Base-by-base conservation (phyloP, 1,140 invertebrate species). In the Andricus grossulariae region DNA sequence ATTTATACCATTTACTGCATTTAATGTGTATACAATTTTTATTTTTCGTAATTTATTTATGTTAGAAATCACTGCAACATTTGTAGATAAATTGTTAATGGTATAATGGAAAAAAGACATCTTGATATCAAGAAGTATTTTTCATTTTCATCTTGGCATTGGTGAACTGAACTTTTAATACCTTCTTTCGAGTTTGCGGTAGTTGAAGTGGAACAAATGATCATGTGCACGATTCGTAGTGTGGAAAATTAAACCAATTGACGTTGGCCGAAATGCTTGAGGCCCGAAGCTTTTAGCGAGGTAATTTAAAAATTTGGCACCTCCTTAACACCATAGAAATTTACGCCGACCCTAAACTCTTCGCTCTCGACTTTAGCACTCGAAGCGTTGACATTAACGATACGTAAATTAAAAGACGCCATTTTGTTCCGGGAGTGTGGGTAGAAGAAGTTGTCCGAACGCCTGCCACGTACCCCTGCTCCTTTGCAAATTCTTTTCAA, bases 321-420 rank as follows among this genome's bases (percentile, higher is more conserved):
- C 75, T 82, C 77, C 75, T 82, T 77, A 82, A 82, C 78, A 70
- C 75, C 52, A 52, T 50, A 15, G 71, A 80, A 80, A 82, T 82
- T 82, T 82, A 82, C 75, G 74, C 54, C 78, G 73, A 76, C 78
- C 50, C 72, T 79, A 79, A 79, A 79, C 78, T 60, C 19, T 71
- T 52, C 60, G 66, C 50, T 25, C 60, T 52, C 51, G 73, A 51
- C 49, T 45, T 79, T 60, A 60, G 52, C 21, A 54, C 66, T 49
- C 50, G 51, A 25, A 18, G 39, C 70, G 54, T 52, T 73, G 80
- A 82, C 80, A 32, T 82, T 82, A 82, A 82, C 73, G 80, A 79
- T 80, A 80, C 80, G 78, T 82, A 82, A 82, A 82, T 82, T 82
- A 82, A 82, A 82, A 82, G 45, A 50, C 73, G 75, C 75, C 74